Evolutionary conservation across 2,888 invertebrate genomes (phyloP), one percentile per base, ranked within the genome.

Genomic region (Lottia scabra): DNA sequence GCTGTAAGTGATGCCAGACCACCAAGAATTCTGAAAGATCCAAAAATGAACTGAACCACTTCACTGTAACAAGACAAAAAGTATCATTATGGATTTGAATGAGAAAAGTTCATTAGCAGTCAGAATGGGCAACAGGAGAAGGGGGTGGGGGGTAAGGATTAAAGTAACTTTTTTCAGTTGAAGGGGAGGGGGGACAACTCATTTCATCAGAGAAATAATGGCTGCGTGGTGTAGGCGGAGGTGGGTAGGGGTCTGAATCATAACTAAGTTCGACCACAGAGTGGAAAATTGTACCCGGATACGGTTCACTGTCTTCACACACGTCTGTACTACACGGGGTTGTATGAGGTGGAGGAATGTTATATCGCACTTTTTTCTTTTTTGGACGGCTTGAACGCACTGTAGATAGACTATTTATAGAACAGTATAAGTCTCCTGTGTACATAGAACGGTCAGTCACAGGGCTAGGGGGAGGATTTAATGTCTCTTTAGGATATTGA

Each of bases 241-340:
- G 95, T 79, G 94, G 94, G 89, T 93, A 93, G 23, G 94, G 93
- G 78, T 94, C 94, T 46, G 92, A 92, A 83, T 93, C 92, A 81
- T 93, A 93, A 77, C 92, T 92, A n/a, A 80, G 72, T 65, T 84
- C 82, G 44, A 78, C 68, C 65, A 80, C 67, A 8, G 82, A 78
- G 73, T 80, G 81, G 67, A 79, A 82, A 3, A 38, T 48, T 15
- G 66, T 66, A 13, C 65, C 66, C 63, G 74, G 81, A 75, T 89
- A 88, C 12, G 90, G 87, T 79, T 90, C 90, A 80, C 89, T 90
- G 75, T 90, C 90, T 88, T 96, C 95, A 84, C 96, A 97, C 79
- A 97, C 95, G 82, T 97, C 97, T 46, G 97, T 97, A 80, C 96
- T 96, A 87, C 96, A 97, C 0, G 97, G 97, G 27, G 97, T 97